Percentiles rank a stretch among this genome's conserved stretches.
Evolutionary conservation across 2,888 invertebrate species (phyloP).

Genomic region (Chaitophorus viminalis): DNA sequence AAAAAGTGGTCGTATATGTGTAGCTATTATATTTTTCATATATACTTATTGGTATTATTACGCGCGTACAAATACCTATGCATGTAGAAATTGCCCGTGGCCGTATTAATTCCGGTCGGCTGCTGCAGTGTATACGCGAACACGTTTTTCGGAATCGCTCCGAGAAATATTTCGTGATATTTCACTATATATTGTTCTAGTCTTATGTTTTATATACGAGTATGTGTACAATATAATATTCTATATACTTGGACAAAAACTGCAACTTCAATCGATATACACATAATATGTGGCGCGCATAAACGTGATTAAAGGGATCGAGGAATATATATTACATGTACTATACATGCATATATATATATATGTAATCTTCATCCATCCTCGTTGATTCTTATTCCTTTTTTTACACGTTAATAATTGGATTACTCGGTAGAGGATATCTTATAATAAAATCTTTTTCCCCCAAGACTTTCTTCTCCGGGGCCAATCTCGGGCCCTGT

Average conservation of each 20-base stretch:
- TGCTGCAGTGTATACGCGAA: neutral
- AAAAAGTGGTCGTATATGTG: neutral
- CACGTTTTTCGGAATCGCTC: neutral
- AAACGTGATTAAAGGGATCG: constrained; percentile 55
- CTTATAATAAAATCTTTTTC: constrained; percentile 62
- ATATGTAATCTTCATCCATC: constrained; percentile 47
- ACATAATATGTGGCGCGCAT: neutral
- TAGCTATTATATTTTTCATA: neutral
- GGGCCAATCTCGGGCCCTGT: constrained; percentile 62
- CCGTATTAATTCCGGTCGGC: neutral
- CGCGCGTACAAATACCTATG: neutral
- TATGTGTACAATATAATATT: neutral
- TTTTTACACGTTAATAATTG: constrained; percentile 61
- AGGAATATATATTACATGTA: neutral
- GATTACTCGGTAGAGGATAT: constrained; percentile 55
- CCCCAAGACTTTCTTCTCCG: constrained; percentile 54
- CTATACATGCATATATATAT: neutral
- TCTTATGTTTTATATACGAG: neutral
- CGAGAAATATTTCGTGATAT: neutral
- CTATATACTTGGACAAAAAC: neutral
- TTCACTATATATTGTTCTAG: too few species aligned
- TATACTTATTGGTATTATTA: too few species aligned
- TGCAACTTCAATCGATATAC: constrained; percentile 43
- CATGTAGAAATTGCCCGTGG: too few species aligned
- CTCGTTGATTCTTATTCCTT: constrained; percentile 15